phyloP scores from a whole-genome alignment of 2,888 invertebrate genomes.

The Elaeidobius kamerunicus region DNA sequence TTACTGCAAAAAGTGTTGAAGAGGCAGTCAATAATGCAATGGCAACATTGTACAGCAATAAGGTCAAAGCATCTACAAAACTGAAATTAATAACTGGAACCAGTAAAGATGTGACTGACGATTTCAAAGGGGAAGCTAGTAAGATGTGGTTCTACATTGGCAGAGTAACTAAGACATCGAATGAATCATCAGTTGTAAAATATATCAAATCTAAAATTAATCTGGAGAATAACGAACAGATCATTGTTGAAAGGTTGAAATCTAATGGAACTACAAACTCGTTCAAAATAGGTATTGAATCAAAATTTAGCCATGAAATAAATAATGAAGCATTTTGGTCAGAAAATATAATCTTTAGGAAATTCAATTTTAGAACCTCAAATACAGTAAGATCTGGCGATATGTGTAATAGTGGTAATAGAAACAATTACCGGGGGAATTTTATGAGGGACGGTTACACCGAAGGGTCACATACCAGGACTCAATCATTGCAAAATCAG shows the following conservation, averaged over 20 bases:
- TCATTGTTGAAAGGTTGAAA: too few relatives aligned
- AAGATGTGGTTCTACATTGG: conserved; percentile 2
- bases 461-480: too few relatives aligned
- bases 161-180: background rate
- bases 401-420: background rate
- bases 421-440: background rate
- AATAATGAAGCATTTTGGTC: background rate
- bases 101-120: too few relatives aligned
- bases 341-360: background rate
- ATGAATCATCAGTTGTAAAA: background rate
- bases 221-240: background rate
- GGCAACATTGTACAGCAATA: too few relatives aligned
- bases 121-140: background rate
- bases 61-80: too few relatives aligned
- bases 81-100: too few relatives aligned
- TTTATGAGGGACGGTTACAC: background rate
- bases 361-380: background rate
- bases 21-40: background rate
- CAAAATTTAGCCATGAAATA: too few relatives aligned
- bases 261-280: too few relatives aligned
- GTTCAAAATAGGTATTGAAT: too few relatives aligned
- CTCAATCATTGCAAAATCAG: background rate
- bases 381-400: background rate
- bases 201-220: background rate
- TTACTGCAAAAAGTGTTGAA: conserved; percentile 2